These are phyloP conservation scores for Macrosoma leucophasiata DNA, from an alignment of 2,888 invertebrate species.

Conservation along the genomic window DNA sequence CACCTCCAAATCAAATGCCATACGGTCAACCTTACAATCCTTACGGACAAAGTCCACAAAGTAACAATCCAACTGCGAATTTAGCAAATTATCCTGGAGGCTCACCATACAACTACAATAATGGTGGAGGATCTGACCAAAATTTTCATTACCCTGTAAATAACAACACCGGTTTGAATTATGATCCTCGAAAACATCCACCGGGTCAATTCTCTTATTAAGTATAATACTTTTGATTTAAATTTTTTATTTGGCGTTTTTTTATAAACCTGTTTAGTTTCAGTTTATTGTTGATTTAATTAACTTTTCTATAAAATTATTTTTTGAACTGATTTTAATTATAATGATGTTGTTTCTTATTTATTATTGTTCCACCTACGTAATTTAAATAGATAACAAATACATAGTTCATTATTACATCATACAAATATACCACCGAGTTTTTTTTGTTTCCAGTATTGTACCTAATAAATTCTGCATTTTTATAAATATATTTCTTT, in stretches of 20 bases:
- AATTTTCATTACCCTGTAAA: slow-evolving; percentile 25
- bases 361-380: neutral
- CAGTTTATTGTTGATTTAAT: neutral
- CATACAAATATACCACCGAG: too few relatives aligned
- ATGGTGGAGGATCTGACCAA: slow-evolving; percentile 8
- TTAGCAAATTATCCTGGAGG: neutral
- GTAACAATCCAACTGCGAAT: slow-evolving; percentile 2
- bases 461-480: too few relatives aligned
- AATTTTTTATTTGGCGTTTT: too few relatives aligned
- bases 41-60: neutral
- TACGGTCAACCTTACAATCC: slow-evolving; percentile 10
- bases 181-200: slow-evolving; percentile 34
- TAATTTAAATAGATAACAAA: too few relatives aligned
- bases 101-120: slow-evolving; percentile 13
- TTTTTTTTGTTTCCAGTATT: too few relatives aligned
- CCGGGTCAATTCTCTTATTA: slow-evolving; percentile 33
- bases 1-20: too few relatives aligned
- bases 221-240: neutral
- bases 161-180: slow-evolving; percentile 22
- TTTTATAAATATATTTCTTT: too few relatives aligned
- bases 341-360: neutral
- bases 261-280: too few relatives aligned
- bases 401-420: too few relatives aligned
- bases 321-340: neutral
- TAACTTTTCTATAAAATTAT: neutral